Base-by-base conservation (phyloP, 2,888 invertebrate genomes). In the Nemoura dubitans region DNA sequence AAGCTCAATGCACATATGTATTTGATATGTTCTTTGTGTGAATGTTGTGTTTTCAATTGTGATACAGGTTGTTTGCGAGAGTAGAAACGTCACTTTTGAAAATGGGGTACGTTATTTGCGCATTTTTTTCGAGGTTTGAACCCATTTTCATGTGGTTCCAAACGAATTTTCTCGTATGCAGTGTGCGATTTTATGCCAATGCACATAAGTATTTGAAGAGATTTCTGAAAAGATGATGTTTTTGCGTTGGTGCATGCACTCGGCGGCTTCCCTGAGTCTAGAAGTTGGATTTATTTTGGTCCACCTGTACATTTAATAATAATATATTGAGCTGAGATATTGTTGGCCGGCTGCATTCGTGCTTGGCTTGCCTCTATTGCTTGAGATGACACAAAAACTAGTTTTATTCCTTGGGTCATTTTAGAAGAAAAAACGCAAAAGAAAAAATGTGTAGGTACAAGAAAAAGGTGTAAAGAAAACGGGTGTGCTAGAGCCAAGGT, bases 341-440 rank as follows among this genome's bases (percentile, higher is more conserved):
- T 59, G 59, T 59, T 59, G 21, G 59, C 5, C 21, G 59, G 1
- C 21, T 59, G 59, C 3, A 59, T 59, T 59, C 59, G 59, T 59
- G 59, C 6, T 14, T 59, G 21, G 59, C 59, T 21, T 2, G 14
- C 6, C 59, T 16, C 59, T 59, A 21, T 59, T 21, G 59, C 59
- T 36, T 83, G n/a, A 30, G 42, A 83, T 83, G 83, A 83, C 83
- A 83, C 42, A 83, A 42, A 83, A 83, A 83, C 83, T 6, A 83
- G 83, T 83, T 83, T 83, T 42, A 36, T 83, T 78, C 7, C 7
- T 78, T 21, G 83, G 43, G 83, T 83, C 83, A 83, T 26, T 83
- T 81, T 5, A 81, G 30, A 78, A 6, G 36, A 36, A 36, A 81
- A 81, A 59, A 59, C 2, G 59, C 36, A 59, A 29, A 21, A 29